Evolutionary conservation across 2,888 invertebrate genomes (phyloP), one percentile per base, ranked within the genome.

Genomic region (Heliconius ismenius): DNA sequence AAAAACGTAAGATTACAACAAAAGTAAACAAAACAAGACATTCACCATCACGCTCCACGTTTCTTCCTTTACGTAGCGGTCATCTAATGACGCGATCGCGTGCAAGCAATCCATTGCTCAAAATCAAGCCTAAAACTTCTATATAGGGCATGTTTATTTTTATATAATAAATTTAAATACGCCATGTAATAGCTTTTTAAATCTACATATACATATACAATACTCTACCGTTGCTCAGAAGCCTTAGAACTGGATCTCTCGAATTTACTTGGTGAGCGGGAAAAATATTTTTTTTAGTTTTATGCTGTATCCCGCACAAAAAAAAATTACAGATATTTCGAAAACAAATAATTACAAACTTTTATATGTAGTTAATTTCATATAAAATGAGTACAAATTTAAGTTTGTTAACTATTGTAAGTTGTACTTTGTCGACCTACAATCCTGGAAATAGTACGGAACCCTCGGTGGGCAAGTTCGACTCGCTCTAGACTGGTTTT

Each of bases 41-140:
- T 63, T 24, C 32, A 18, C 73, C 58, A 49, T 62, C 62, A 70
- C 64, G 68, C 80, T 72, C 36, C 36, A 64, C 65, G 24, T 69
- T 64, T 60, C 69, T 70, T 80, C 79, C 73, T 43, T 58, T 73
- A 77, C 74, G 81, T 81, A 82, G 80, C 82, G 90, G 91, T 87
- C 89, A 88, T 86, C 84, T 92, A 93, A 93, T 91, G 93, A 91
- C 89, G 88, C 84, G 82, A 93, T 93, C 90, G 93, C 93, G 93
- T 93, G 93, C 83, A 85, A 81, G 62, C 68, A 75, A 81, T 78
- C 89, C 91, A 92, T 93, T 89, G 87, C 84, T 92, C 92, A 92
- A 88, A 88, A 90, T 84, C 84, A 83, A 82, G 80, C 82, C 81
- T 70, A 79, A 82, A 79, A 73, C 79, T 82, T 84, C 82, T n/a